phyloP scores from a whole-genome alignment of 2,113 vertebrate genomes.

The Dicentrarchus labrax region DNA sequence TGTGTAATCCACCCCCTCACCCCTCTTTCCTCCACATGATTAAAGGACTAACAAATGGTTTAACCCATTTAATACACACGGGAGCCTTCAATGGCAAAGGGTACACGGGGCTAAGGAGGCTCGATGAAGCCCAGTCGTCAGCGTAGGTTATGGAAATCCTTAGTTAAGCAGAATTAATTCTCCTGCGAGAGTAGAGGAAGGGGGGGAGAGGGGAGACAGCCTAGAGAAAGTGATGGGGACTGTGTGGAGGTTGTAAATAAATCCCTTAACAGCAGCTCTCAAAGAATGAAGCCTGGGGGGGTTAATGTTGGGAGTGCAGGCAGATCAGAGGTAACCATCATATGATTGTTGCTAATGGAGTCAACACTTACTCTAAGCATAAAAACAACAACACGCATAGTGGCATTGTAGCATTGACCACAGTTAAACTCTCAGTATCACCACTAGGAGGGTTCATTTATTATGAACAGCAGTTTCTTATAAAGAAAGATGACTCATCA shows the following conservation, averaged over 20 bases:
- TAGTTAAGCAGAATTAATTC: constrained; percentile 71
- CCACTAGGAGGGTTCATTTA: constrained; percentile 1
- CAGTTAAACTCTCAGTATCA: constrained; percentile 20
- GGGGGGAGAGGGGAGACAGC: constrained; percentile 14
- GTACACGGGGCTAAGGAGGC: constrained; percentile 17
- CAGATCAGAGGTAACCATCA: constrained; percentile 45
- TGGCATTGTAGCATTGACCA: background rate
- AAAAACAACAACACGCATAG: constrained; percentile 17
- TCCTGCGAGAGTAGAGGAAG: constrained; percentile 28
- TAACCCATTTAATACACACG: constrained; percentile 45
- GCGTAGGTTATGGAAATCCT: constrained; percentile 65
- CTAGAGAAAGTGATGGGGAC: constrained; percentile 41
- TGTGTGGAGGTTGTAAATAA: constrained; percentile 68
- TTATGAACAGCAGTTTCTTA: constrained; percentile 21
- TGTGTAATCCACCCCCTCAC: constrained; percentile 42
- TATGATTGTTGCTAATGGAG: constrained; percentile 55
- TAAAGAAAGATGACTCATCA: constrained; percentile 52
- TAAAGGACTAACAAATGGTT: constrained; percentile 56
- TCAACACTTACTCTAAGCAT: constrained; percentile 8
- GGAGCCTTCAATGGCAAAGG: constrained; percentile 38
- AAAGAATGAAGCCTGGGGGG: constrained; percentile 30
- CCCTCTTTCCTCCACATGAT: constrained; percentile 26
- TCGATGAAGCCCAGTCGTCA: constrained; percentile 31
- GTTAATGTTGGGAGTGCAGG: constrained; percentile 42
- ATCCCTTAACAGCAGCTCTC: constrained; percentile 64